Conservation (phyloP, 2,888 invertebrate species). For the Carpatolechia fugitivella region DNA sequence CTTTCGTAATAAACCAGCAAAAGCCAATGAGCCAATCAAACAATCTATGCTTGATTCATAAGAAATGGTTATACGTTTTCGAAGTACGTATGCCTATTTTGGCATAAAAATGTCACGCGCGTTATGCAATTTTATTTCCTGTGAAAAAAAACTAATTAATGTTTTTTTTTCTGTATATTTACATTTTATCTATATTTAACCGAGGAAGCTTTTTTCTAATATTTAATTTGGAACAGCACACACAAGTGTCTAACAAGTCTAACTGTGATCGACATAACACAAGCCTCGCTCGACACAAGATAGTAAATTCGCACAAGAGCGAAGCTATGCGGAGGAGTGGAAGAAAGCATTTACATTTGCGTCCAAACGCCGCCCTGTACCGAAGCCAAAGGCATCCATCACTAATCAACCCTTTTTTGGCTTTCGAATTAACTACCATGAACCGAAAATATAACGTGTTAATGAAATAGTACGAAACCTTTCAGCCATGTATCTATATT, state of each 20-base stretch:
- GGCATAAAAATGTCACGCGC: too few species aligned
- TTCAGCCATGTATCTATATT: too few species aligned
- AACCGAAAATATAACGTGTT: not conserved
- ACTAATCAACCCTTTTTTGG: conserved; percentile 33
- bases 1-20: too few species aligned
- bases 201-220: not conserved
- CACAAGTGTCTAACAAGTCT: not conserved
- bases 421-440: conserved; percentile 26
- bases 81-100: too few species aligned
- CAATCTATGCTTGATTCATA: too few species aligned
- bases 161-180: too few species aligned
- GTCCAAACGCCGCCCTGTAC: conserved; percentile 37
- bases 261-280: not conserved
- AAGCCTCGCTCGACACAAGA: not conserved
- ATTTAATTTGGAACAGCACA: not conserved
- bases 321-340: conserved; percentile 3
- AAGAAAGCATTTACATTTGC: conserved; percentile 9
- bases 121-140: too few species aligned
- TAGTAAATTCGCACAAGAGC: conserved; percentile 4
- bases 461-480: not conserved
- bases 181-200: too few species aligned
- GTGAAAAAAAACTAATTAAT: too few species aligned
- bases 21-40: too few species aligned
- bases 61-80: too few species aligned
- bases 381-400: conserved; percentile 77